Conservation (phyloP, 2,797 vertebrate genomes). For the Lycodopsis pacificus region DNA sequence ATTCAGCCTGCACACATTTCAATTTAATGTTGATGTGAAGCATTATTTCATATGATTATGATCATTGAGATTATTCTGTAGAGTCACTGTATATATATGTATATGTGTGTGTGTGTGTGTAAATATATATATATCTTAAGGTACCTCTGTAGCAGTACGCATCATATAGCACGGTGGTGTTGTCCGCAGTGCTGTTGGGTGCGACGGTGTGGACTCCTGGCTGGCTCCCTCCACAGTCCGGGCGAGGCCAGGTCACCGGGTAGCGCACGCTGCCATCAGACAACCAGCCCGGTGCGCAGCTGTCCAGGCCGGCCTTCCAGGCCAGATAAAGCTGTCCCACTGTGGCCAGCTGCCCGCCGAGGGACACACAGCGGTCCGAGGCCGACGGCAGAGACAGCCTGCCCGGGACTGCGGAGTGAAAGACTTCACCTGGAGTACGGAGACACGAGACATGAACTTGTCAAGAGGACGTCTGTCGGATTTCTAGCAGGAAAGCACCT, state of each 20-base stretch:
- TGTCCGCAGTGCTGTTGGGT: constrained; percentile 85
- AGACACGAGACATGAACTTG: constrained; percentile 7
- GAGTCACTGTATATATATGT: not conserved
- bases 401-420: constrained; percentile 81
- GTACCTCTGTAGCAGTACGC: constrained; percentile 94
- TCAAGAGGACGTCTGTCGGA: constrained; percentile 12
- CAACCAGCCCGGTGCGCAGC: constrained; percentile 94
- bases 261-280: constrained; percentile 93
- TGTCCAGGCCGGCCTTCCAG: constrained; percentile 91
- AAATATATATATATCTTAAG: not conserved
- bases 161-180: constrained; percentile 81
- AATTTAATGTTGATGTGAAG: not conserved
- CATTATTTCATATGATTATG: not conserved
- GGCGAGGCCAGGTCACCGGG: constrained; percentile 85
- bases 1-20: not conserved
- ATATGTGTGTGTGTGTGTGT: too few relatives aligned
- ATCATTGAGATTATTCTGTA: not conserved
- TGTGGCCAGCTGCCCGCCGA: constrained; percentile 88
- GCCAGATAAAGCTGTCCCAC: constrained; percentile 94
- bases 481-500: not conserved
- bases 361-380: constrained; percentile 85
- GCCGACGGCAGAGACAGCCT: constrained; percentile 88
- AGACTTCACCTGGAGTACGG: constrained; percentile 80
- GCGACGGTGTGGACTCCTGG: constrained; percentile 87
- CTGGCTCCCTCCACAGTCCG: constrained; percentile 87